Percentiles rank a stretch among this genome's conserved stretches.
These are phyloP conservation scores for Meteorus cinctellus DNA, from an alignment of 2,888 invertebrate species.

Conservation along the genomic window DNA sequence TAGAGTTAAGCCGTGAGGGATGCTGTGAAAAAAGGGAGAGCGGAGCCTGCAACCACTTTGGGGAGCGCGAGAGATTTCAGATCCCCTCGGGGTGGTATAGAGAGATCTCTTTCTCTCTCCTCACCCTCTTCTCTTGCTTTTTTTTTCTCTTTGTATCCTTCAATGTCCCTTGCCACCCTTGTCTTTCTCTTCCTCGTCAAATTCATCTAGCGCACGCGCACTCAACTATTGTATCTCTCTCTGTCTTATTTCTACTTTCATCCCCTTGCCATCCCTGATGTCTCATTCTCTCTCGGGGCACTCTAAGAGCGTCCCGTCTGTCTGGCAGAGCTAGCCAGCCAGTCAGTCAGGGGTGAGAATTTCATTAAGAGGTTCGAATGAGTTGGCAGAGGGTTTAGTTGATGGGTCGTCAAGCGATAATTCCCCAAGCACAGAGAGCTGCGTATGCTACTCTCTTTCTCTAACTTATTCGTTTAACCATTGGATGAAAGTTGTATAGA, in stretches of 20 bases:
- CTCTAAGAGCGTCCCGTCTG: slow-evolving; percentile 65
- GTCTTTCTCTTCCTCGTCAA: slow-evolving; percentile 46
- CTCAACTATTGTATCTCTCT: slow-evolving; percentile 37
- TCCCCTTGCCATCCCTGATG: slow-evolving; percentile 32
- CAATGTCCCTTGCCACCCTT: slow-evolving; percentile 45
- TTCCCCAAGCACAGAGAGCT: slow-evolving; percentile 64
- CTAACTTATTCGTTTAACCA: not conserved
- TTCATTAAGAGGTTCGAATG: slow-evolving; percentile 74
- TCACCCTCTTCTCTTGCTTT: slow-evolving; percentile 49
- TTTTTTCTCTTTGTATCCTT: slow-evolving; percentile 51
- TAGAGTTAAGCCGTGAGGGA: slow-evolving; percentile 69
- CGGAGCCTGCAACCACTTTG: slow-evolving; percentile 71
- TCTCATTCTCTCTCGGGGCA: slow-evolving; percentile 59
- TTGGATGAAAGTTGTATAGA: slow-evolving; percentile 38
- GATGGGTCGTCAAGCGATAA: slow-evolving; percentile 74
- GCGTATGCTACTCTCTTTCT: slow-evolving; percentile 12
- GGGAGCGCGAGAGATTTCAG: slow-evolving; percentile 72
- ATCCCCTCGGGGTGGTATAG: slow-evolving; percentile 66
- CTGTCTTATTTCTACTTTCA: slow-evolving; percentile 51
- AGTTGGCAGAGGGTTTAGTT: slow-evolving; percentile 72
- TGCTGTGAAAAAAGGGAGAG: slow-evolving; percentile 69
- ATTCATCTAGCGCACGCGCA: slow-evolving; percentile 33
- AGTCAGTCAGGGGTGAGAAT: slow-evolving; percentile 73
- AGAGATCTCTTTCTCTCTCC: slow-evolving; percentile 54
- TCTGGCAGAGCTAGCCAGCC: slow-evolving; percentile 60